Evolutionary conservation across 1,140 invertebrate species (phyloP).

Genomic region (Pemphigus obesinymphae): DNA sequence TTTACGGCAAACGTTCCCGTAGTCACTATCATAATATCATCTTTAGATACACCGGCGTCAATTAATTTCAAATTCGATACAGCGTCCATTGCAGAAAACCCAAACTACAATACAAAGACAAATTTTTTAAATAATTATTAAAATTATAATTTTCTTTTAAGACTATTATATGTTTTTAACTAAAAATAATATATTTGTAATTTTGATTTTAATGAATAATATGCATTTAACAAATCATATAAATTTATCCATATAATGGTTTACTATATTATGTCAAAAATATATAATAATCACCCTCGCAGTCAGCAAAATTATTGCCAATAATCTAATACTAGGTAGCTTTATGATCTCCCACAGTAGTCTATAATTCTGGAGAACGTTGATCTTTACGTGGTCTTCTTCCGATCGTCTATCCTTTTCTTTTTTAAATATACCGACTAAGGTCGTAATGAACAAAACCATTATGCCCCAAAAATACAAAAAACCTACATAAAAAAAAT

Average conservation of each 20-base stretch:
- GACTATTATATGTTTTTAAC: too few species aligned
- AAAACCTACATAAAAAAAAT: constrained; percentile 72
- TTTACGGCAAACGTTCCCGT: background rate
- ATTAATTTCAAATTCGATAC: constrained; percentile 92
- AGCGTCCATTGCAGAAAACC: background rate
- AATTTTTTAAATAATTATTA: too few species aligned
- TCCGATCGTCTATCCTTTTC: constrained; percentile 57
- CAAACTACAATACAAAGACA: background rate
- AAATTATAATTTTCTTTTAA: too few species aligned
- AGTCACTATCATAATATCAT: constrained; percentile 50
- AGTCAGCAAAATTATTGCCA: background rate
- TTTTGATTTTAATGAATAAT: too few species aligned
- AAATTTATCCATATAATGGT: too few species aligned
- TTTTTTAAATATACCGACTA: constrained; percentile 83
- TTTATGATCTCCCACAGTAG: background rate
- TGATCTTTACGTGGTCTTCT: background rate
- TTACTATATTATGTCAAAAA: too few species aligned
- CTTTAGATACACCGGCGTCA: constrained; percentile 90
- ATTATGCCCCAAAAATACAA: constrained; percentile 91
- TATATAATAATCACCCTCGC: background rate
- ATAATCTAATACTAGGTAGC: background rate
- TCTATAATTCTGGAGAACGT: background rate
- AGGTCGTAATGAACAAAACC: constrained; percentile 84
- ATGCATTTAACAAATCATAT: too few species aligned
- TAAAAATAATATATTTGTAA: too few species aligned